Conservation (phyloP, 2,888 invertebrate genomes). For the Torymus tubicola region DNA sequence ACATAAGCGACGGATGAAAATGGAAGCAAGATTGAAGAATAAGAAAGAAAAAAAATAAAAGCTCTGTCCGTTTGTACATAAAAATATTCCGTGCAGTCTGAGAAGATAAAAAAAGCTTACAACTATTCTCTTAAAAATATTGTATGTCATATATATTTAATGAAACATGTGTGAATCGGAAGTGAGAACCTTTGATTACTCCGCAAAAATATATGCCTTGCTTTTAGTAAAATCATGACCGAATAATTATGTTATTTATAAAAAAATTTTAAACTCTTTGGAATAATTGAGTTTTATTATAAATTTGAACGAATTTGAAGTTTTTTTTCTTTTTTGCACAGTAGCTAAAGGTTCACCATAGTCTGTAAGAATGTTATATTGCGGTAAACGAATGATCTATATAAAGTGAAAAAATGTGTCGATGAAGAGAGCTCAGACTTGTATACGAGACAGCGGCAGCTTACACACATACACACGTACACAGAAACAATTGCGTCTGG, state of each 20-base stretch:
- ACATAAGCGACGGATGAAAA: too few relatives aligned
- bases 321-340: not conserved
- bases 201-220: not conserved
- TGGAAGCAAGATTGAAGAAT: not conserved
- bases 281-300: too few relatives aligned
- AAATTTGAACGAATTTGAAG: not conserved
- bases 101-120: conserved; percentile 28
- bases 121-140: conserved; percentile 54
- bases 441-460: not conserved
- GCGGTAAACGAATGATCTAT: conserved; percentile 8
- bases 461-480: not conserved
- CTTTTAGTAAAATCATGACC: too few relatives aligned
- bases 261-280: too few relatives aligned
- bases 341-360: conserved; percentile 15
- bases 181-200: conserved; percentile 25
- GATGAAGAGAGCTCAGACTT: conserved; percentile 20
- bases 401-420: conserved; percentile 19
- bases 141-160: conserved; percentile 30
- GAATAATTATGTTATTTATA: too few relatives aligned
- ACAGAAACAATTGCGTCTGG: not conserved
- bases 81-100: conserved; percentile 16
- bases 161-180: conserved; percentile 21
- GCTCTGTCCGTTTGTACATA: conserved; percentile 42
- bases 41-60: not conserved
- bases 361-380: conserved; percentile 2